Conservation (phyloP, 2,113 vertebrate species). For the Ciconia stormi region DNA sequence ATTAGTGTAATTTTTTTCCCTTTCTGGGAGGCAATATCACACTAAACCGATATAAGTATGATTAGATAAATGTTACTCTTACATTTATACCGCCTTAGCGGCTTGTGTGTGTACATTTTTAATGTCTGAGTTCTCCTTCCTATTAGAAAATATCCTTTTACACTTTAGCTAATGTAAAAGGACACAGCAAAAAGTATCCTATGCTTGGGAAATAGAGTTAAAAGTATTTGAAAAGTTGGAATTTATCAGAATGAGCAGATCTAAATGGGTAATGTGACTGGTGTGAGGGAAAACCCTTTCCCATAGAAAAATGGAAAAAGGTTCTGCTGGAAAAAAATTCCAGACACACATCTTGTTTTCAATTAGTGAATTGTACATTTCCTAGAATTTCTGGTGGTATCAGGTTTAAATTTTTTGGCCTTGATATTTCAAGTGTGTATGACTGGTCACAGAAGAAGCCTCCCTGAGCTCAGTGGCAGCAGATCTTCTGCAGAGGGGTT, state of each 20-base stretch:
- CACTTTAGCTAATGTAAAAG: background rate
- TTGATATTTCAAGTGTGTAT: background rate
- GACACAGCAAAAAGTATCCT: background rate
- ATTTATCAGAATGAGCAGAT: background rate
- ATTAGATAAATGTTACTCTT: slow-evolving; percentile 58
- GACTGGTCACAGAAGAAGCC: background rate
- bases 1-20: slow-evolving; percentile 13
- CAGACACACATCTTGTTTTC: background rate
- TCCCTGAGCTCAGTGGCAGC: background rate
- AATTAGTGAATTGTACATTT: background rate
- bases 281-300: background rate
- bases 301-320: background rate
- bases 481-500: background rate
- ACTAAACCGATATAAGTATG: slow-evolving; percentile 8
- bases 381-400: background rate
- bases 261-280: background rate
- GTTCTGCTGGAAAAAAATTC: background rate
- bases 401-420: background rate
- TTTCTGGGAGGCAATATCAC: slow-evolving; percentile 42
- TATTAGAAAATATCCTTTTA: slow-evolving; percentile 5
- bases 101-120: background rate
- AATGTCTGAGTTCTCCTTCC: background rate
- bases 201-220: background rate
- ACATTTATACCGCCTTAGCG: slow-evolving; percentile 1
- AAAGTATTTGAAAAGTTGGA: background rate